phyloP scores from a whole-genome alignment of 2,113 vertebrate genomes.

The Abramis brama region DNA sequence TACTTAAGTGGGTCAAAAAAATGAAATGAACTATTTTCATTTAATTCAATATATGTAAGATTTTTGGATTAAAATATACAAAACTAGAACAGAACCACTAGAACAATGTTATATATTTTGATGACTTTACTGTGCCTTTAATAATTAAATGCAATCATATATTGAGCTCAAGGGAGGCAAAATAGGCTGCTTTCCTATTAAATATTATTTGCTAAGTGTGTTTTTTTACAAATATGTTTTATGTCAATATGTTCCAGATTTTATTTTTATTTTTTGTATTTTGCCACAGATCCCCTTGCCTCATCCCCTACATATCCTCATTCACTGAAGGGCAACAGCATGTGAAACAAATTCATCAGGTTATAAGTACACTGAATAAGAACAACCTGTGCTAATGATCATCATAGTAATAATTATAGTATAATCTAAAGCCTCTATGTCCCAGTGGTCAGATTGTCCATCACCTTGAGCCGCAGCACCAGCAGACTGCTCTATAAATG shows the following conservation, averaged over 20 bases:
- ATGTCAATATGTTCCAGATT: not conserved
- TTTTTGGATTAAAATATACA: too few species aligned
- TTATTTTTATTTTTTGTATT: not conserved
- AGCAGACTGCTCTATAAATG: constrained; percentile 50
- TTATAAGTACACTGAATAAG: not conserved
- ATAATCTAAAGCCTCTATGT: not conserved
- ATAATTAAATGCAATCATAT: too few species aligned
- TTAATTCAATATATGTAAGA: too few species aligned
- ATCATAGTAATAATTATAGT: constrained; percentile 12
- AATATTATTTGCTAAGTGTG: too few species aligned
- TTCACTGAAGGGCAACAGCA: not conserved
- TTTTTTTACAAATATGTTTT: not conserved
- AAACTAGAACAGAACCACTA: too few species aligned
- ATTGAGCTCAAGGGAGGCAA: not conserved
- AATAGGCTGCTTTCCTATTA: too few species aligned
- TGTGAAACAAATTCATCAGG: not conserved
- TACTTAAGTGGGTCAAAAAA: too few species aligned
- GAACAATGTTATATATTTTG: too few species aligned
- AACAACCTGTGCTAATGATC: constrained; percentile 9
- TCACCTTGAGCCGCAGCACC: constrained; percentile 46
- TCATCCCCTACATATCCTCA: not conserved
- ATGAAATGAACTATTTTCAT: too few species aligned
- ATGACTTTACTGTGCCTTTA: too few species aligned
- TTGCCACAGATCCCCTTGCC: not conserved
- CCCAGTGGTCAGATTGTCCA: constrained; percentile 47